phyloP scores from a whole-genome alignment of 2,888 invertebrate species.

The Palloptera scutellata region DNA sequence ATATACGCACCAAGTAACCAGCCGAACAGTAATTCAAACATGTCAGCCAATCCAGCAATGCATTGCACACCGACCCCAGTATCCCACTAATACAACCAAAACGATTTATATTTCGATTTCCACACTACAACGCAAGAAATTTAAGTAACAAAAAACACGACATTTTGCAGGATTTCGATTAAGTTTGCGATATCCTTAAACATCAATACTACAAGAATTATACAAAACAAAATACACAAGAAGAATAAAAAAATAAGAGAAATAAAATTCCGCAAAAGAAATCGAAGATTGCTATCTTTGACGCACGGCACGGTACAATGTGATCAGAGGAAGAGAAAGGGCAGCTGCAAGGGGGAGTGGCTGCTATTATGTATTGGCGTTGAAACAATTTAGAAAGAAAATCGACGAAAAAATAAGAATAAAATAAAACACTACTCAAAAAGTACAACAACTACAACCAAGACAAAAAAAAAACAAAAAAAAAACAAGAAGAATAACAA shows the following conservation, averaged over 20 bases:
- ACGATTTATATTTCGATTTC: conserved; percentile 56
- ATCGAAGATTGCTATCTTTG: conserved; percentile 62
- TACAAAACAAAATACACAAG: conserved; percentile 37
- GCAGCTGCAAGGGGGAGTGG: conserved; percentile 41
- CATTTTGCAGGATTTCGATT: conserved; percentile 41
- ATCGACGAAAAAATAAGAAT: conserved; percentile 30
- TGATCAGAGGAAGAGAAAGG: background rate
- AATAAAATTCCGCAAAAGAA: conserved; percentile 41
- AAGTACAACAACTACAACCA: conserved; percentile 1
- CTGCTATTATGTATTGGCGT: conserved; percentile 61
- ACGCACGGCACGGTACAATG: conserved; percentile 34
- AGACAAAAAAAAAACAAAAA: conserved; percentile 26
- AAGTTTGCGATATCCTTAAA: conserved; percentile 31
- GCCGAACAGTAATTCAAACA: conserved; percentile 29
- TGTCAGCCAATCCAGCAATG: conserved; percentile 29
- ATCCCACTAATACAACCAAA: conserved; percentile 42
- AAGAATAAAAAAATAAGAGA: conserved; percentile 28
- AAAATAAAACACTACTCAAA: conserved; percentile 21
- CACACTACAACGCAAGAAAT: conserved; percentile 40
- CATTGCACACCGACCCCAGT: conserved; percentile 19
- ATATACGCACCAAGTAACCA: conserved; percentile 18
- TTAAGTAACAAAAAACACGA: conserved; percentile 39
- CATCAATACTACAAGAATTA: conserved; percentile 26
- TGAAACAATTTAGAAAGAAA: conserved; percentile 56
- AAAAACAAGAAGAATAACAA: conserved; percentile 40